phyloP scores from a whole-genome alignment of 2,113 vertebrate genomes.

The Ailurus styani region DNA sequence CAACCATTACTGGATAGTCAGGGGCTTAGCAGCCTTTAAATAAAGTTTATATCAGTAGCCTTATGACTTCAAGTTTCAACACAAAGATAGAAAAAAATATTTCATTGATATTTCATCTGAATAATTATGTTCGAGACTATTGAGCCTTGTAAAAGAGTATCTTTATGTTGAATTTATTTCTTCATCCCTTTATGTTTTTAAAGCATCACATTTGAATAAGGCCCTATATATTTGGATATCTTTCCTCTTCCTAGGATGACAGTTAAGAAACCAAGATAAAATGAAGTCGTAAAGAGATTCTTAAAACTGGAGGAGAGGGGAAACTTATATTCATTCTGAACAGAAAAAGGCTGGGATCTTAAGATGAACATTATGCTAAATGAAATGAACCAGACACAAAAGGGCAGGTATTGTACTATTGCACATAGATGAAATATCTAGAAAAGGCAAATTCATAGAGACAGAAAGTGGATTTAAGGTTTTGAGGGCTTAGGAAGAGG shows the following conservation, averaged over 20 bases:
- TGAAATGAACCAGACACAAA: not conserved
- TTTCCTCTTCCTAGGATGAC: not conserved
- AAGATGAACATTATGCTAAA: not conserved
- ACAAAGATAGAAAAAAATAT: not conserved
- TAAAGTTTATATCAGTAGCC: not conserved
- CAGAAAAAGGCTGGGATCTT: not conserved
- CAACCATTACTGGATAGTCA: not conserved
- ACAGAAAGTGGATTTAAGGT: not conserved
- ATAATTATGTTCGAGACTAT: not conserved
- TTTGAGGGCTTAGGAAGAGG: not conserved
- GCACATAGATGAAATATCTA: not conserved
- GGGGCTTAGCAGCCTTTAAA: not conserved
- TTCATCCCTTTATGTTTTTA: slow-evolving; percentile 15
- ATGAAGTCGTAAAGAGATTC: not conserved
- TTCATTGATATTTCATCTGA: not conserved
- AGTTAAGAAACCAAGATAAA: not conserved
- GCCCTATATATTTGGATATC: not conserved
- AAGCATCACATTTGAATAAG: not conserved
- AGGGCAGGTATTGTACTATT: not conserved
- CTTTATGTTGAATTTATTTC: not conserved
- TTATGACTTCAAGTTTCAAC: not conserved
- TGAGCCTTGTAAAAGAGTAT: not conserved
- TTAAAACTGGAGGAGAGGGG: not conserved
- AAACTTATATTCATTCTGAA: not conserved
- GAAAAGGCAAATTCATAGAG: not conserved